Conservation (phyloP, 92 coral and sea anemone species). For the Pocillopora meandrina region DNA sequence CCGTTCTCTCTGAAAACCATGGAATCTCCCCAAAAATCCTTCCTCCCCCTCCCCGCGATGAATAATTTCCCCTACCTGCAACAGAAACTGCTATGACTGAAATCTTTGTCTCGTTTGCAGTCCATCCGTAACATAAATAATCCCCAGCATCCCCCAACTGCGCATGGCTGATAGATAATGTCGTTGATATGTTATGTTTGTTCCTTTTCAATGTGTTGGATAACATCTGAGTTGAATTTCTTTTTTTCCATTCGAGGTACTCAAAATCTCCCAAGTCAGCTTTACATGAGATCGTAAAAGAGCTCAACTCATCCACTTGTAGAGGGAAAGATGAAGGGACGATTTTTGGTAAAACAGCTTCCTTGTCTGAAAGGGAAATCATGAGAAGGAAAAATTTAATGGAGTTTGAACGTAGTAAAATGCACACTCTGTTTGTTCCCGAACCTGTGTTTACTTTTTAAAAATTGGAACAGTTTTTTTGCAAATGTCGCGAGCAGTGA, state of each 20-base stretch:
- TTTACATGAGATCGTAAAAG: slow-evolving; percentile 40
- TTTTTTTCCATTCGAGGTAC: slow-evolving; percentile 48
- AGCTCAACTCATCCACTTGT: slow-evolving; percentile 49
- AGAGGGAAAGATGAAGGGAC: slow-evolving; percentile 17
- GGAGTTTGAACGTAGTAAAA: no score
- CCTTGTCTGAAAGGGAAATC: not conserved
- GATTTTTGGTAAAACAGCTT: slow-evolving; percentile 26
- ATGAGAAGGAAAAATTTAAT: not conserved
- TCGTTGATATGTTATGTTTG: slow-evolving; percentile 24
- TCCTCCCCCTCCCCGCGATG: no score
- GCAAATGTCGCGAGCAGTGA: no score
- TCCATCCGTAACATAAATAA: slow-evolving; percentile 70
- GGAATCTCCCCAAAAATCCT: no score
- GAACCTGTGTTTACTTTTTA: no score
- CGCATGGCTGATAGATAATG: slow-evolving; percentile 23
- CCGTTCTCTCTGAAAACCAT: no score
- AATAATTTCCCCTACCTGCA: slow-evolving; percentile 3
- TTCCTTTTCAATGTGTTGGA: not conserved
- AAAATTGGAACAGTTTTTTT: no score
- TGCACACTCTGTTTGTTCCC: no score
- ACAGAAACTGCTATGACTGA: slow-evolving; percentile 52
- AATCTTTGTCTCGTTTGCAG: slow-evolving; percentile 39
- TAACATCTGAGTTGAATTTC: not conserved
- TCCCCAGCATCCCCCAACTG: slow-evolving; percentile 60
- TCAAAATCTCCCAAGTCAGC: slow-evolving; percentile 54